Percentiles rank a stretch among this genome's conserved stretches.
Conservation (phyloP, 2,797 vertebrate species). For the Prionace glauca region DNA sequence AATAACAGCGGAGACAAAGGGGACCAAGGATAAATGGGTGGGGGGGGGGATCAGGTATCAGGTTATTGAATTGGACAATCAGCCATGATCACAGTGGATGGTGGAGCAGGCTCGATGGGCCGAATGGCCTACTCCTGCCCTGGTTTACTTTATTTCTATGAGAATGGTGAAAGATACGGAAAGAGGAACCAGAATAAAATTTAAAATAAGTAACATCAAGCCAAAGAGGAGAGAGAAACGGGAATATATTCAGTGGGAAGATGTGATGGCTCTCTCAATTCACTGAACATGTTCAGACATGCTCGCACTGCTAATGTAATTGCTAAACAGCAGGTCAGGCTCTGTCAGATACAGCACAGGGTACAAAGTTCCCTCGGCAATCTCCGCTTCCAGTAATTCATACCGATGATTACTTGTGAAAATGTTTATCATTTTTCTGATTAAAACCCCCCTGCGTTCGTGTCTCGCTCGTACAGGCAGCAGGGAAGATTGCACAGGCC, state of each 20-base stretch:
- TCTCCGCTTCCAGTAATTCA: neutral
- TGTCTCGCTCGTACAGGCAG: neutral
- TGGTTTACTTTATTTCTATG: too few species aligned
- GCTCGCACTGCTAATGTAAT: neutral
- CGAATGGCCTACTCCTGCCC: too few species aligned
- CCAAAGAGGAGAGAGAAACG: neutral
- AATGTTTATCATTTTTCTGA: neutral
- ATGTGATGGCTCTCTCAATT: neutral
- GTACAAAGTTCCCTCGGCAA: neutral
- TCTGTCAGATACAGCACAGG: neutral
- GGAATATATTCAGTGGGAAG: neutral
- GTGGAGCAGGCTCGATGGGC: too few species aligned
- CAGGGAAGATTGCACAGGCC: neutral
- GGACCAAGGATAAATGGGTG: too few species aligned
- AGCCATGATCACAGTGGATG: too few species aligned
- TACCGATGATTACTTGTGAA: neutral
- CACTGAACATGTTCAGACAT: neutral
- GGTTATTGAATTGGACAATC: too few species aligned
- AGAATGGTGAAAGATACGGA: too few species aligned
- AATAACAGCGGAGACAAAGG: too few species aligned
- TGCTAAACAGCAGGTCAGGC: neutral
- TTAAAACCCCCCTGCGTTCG: neutral
- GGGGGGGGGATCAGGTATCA: too few species aligned
- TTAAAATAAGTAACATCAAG: too few species aligned
- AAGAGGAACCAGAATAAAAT: too few species aligned